A percentile compares a stretch with the other conserved stretches of the same genome.
Evolutionary conservation across 2,797 vertebrate genomes (phyloP).

Genomic region (Tragelaphus eurycerus): DNA sequence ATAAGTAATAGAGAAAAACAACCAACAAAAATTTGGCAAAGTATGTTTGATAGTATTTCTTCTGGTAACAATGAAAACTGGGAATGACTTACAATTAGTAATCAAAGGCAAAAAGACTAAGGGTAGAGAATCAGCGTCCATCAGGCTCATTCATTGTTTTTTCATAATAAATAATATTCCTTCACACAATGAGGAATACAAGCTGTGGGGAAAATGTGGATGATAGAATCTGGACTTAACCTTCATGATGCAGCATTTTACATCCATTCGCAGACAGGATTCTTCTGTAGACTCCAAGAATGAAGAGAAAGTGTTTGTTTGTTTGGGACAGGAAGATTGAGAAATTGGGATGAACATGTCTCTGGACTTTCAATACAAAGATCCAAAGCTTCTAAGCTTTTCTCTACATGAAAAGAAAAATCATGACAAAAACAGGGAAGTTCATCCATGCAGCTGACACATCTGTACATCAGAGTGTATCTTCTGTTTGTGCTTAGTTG

Average conservation of each 20-base stretch:
- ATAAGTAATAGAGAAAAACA: slow-evolving; percentile 76
- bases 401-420: background rate
- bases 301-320: background rate
- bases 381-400: background rate
- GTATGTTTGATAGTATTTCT: slow-evolving; percentile 59
- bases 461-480: background rate
- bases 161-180: background rate
- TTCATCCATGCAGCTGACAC: background rate
- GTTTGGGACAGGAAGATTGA: background rate
- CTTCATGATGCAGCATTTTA: background rate
- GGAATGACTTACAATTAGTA: slow-evolving; percentile 68
- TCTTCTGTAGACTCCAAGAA: background rate
- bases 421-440: background rate
- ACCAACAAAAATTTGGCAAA: slow-evolving; percentile 30
- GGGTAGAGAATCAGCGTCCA: background rate
- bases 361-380: background rate
- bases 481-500: background rate
- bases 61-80: slow-evolving; percentile 59
- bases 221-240: background rate
- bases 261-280: background rate
- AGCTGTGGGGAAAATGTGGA: background rate
- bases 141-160: background rate
- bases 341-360: background rate
- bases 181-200: background rate
- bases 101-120: background rate